These are phyloP conservation scores for Drosophila helvetica DNA, from an alignment of 2,888 invertebrate genomes.

Conservation along the genomic window DNA sequence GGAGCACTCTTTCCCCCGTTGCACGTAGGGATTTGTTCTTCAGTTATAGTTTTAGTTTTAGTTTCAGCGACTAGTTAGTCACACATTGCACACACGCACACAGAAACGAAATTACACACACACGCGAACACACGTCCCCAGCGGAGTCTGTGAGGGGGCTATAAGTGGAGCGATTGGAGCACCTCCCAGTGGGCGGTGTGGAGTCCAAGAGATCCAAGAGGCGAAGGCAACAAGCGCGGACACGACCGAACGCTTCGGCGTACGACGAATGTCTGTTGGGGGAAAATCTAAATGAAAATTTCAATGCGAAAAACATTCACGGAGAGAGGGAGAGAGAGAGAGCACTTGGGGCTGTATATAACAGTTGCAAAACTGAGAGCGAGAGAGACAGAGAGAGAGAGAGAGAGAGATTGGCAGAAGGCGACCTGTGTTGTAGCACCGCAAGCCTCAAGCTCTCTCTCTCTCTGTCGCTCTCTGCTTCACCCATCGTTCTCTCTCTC, in stretches of 20 bases:
- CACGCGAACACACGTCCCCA: background rate
- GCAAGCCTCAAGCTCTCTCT: slow-evolving; percentile 9
- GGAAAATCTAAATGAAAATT: slow-evolving; percentile 72
- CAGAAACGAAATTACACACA: slow-evolving; percentile 7
- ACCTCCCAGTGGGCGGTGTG: background rate
- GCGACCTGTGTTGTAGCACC: slow-evolving; percentile 55
- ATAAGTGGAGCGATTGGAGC: slow-evolving; percentile 1
- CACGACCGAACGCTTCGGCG: slow-evolving; percentile 71
- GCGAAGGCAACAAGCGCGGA: slow-evolving; percentile 11
- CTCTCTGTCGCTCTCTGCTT: slow-evolving; percentile 17
- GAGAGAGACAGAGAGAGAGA: slow-evolving; percentile 35
- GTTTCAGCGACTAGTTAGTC: slow-evolving; percentile 10
- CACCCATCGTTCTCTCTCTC: slow-evolving; percentile 6
- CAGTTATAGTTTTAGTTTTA: slow-evolving; percentile 21
- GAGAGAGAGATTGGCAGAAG: slow-evolving; percentile 8
- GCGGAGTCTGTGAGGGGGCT: slow-evolving; percentile 6
- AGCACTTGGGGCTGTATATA: slow-evolving; percentile 8
- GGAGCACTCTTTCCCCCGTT: slow-evolving; percentile 12
- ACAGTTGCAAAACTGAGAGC: slow-evolving; percentile 6
- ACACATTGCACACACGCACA: slow-evolving; percentile 3
- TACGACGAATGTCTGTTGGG: slow-evolving; percentile 69
- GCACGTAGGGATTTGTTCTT: slow-evolving; percentile 1
- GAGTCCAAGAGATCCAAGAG: background rate
- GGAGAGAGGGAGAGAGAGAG: slow-evolving; percentile 2
- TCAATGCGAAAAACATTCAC: slow-evolving; percentile 38